These are phyloP conservation scores for Ifrita kowaldi DNA, from an alignment of 2,113 vertebrate species.

Conservation along the genomic window DNA sequence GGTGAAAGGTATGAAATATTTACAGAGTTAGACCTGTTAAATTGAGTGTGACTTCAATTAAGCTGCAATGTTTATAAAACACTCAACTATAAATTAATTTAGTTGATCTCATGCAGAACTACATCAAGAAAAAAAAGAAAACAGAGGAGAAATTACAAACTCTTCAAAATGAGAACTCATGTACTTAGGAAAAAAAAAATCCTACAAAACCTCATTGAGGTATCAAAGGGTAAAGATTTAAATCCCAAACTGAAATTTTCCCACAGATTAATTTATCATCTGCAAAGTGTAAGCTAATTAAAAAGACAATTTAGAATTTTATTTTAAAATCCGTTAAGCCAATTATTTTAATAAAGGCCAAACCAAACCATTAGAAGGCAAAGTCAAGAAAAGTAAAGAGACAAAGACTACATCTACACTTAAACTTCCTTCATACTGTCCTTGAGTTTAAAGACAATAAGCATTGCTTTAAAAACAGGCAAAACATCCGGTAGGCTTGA, in stretches of 20 bases:
- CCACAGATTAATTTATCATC: neutral
- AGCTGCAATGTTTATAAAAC: neutral
- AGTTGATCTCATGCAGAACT: neutral
- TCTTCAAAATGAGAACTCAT: neutral
- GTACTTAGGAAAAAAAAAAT: neutral
- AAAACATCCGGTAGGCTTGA: neutral
- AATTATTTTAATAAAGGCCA: neutral
- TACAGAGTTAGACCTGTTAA: neutral
- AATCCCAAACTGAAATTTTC: neutral
- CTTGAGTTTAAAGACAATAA: neutral
- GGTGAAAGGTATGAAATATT: neutral
- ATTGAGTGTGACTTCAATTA: neutral
- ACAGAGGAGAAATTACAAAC: neutral
- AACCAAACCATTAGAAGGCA: neutral
- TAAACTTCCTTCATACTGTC: neutral
- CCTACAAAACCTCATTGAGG: neutral
- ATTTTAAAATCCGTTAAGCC: neutral
- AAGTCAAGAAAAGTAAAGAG: neutral
- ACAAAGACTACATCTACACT: neutral
- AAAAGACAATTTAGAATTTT: neutral
- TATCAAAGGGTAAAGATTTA: neutral
- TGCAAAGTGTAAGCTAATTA: neutral
- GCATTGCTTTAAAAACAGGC: neutral
- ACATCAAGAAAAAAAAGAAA: neutral
- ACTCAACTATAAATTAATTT: neutral